Conservation (phyloP, 2,888 invertebrate genomes). For the Stegana nigrithorax region DNA sequence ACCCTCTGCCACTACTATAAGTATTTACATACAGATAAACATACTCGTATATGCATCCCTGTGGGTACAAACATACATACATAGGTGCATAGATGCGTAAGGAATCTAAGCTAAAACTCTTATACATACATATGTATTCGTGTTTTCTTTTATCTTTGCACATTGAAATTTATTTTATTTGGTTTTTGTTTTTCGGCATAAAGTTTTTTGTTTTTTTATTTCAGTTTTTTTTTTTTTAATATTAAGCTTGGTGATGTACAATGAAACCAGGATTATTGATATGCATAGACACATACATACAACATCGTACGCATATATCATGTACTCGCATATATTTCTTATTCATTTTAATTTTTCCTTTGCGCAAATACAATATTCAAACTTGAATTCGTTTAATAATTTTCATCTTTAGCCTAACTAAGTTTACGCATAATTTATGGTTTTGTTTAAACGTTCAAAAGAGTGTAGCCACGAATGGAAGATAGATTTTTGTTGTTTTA, state of each 20-base stretch:
- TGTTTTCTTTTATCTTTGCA: background rate
- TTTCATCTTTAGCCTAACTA: conserved; percentile 49
- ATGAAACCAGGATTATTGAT: conserved; percentile 51
- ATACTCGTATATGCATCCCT: no score
- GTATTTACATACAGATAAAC: no score
- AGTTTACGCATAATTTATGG: conserved; percentile 27
- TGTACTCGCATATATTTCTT: conserved; percentile 18
- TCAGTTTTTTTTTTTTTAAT: conserved; percentile 15
- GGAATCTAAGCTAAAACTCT: background rate
- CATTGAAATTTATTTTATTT: conserved; percentile 23
- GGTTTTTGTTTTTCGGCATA: conserved; percentile 19
- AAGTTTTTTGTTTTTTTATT: conserved; percentile 20
- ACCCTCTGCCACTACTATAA: no score
- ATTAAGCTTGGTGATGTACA: conserved; percentile 40
- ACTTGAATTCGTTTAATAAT: background rate
- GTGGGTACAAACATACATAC: no score
- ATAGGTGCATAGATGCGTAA: background rate
- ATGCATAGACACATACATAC: conserved; percentile 35
- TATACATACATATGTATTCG: background rate
- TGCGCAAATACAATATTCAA: background rate
- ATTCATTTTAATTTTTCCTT: background rate
- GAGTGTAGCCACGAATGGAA: conserved; percentile 57
- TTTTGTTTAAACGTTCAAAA: conserved; percentile 40
- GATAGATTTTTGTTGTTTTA: conserved; percentile 49
- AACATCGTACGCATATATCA: background rate